Conservation (phyloP, 2,113 vertebrate species). For the Oryzias woworae region DNA sequence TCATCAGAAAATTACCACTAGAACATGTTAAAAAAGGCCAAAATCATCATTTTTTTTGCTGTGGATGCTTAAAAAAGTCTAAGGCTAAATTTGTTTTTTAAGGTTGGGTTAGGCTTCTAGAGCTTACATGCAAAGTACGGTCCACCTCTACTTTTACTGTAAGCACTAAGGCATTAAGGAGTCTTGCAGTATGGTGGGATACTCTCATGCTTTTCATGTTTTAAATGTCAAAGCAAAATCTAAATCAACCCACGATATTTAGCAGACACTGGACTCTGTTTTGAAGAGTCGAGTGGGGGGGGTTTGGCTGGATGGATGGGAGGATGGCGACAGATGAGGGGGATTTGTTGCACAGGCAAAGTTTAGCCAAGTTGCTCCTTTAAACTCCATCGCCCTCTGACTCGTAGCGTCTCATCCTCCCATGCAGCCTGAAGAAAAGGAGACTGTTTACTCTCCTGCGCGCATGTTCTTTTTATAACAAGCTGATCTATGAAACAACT, state of each 20-base stretch:
- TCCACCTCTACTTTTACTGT: background rate
- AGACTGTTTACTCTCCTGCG: constrained; percentile 31
- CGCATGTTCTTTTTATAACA: constrained; percentile 33
- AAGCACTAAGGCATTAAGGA: background rate
- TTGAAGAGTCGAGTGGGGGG: constrained; percentile 2
- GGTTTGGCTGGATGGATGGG: background rate
- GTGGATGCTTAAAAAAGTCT: too few relatives aligned
- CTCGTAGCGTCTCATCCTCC: constrained; percentile 21
- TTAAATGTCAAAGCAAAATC: constrained; percentile 7
- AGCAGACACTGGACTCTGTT: constrained; percentile 7
- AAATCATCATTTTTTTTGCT: too few relatives aligned
- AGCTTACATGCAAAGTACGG: too few relatives aligned
- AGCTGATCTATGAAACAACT: constrained; percentile 40
- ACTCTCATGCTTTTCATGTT: background rate
- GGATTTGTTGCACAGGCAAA: constrained; percentile 28
- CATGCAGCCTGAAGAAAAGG: constrained; percentile 22
- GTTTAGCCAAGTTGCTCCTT: constrained; percentile 43
- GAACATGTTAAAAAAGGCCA: too few relatives aligned
- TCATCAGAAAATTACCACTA: too few relatives aligned
- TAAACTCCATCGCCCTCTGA: constrained; percentile 26
- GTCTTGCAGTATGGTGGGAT: too few relatives aligned
- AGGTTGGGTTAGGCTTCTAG: too few relatives aligned
- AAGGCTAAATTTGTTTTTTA: too few relatives aligned
- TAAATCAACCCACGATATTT: constrained; percentile 9
- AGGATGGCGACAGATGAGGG: constrained; percentile 3